Evolutionary conservation across 2,797 vertebrate species (phyloP).

Genomic region (Eulemur mongoz): DNA sequence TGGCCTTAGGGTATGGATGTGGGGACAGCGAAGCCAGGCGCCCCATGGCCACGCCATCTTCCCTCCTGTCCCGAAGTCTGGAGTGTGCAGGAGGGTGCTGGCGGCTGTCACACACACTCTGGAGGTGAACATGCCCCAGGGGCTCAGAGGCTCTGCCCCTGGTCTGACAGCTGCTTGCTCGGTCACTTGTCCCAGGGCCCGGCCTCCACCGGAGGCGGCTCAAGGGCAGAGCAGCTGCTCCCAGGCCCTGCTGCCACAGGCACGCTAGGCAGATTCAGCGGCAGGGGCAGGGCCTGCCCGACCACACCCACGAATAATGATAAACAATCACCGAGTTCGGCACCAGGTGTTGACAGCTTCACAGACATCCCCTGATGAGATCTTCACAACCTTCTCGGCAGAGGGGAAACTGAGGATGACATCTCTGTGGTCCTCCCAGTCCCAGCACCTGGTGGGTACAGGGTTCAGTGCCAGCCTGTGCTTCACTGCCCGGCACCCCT

Average conservation of each 20-base stretch:
- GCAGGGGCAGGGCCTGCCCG: background rate
- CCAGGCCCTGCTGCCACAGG: background rate
- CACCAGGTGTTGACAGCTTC: background rate
- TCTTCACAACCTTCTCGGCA: too few species aligned
- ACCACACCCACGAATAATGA: background rate
- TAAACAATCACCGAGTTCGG: background rate
- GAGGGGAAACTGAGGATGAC: background rate
- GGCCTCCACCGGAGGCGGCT: background rate
- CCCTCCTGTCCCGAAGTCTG: too few species aligned
- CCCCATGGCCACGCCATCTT: background rate
- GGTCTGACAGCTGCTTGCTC: background rate
- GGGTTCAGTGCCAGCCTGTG: background rate
- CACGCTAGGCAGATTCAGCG: background rate
- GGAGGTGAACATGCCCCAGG: background rate
- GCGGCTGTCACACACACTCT: fast-evolving
- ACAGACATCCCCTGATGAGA: background rate
- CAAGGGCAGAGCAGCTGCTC: background rate
- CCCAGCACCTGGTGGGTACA: background rate
- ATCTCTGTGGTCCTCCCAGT: background rate
- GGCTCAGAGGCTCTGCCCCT: background rate
- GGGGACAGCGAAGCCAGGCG: too few species aligned
- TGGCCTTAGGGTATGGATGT: too few species aligned
- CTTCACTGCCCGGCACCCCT: background rate
- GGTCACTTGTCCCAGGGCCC: too few species aligned
- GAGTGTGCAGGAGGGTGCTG: too few species aligned